phyloP scores from a whole-genome alignment of 30 jellyfish, hydroid and myxozoan species.

The Pelagia noctiluca region DNA sequence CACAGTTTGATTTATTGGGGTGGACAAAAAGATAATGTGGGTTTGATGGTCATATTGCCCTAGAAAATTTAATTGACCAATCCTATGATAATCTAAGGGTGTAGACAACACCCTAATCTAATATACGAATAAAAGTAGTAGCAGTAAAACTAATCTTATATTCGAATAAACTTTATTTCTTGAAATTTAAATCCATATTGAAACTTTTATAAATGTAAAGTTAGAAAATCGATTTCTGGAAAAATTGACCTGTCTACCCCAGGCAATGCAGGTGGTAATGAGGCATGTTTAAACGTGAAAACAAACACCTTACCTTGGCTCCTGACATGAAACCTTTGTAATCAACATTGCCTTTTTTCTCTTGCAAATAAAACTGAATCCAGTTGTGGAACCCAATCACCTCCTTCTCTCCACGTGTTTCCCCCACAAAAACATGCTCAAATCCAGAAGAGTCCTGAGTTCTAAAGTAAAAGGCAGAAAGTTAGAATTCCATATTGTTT shows the following conservation, averaged over 20 bases:
- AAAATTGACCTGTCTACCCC: neutral
- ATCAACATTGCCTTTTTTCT: constrained; percentile 59
- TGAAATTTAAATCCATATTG: no score
- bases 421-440: constrained; percentile 97
- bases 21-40: no score
- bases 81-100: no score
- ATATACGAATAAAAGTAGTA: no score
- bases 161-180: no score
- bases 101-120: no score
- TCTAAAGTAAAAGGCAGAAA: constrained; percentile 22
- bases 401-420: constrained; percentile 66
- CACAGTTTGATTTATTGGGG: no score
- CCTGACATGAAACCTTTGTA: constrained; percentile 78
- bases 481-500: neutral
- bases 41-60: no score
- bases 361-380: constrained; percentile 90
- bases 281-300: neutral
- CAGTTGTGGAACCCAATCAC: constrained; percentile 93
- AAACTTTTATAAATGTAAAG: no score
- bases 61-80: no score
- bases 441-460: constrained; percentile 88
- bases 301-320: constrained; percentile 48
- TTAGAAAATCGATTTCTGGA: no score
- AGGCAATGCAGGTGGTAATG: neutral
- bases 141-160: no score